Evolutionary conservation across 2,888 invertebrate genomes (phyloP), one percentile per base, ranked within the genome.

Genomic region (Minunthozetes semirufus): DNA sequence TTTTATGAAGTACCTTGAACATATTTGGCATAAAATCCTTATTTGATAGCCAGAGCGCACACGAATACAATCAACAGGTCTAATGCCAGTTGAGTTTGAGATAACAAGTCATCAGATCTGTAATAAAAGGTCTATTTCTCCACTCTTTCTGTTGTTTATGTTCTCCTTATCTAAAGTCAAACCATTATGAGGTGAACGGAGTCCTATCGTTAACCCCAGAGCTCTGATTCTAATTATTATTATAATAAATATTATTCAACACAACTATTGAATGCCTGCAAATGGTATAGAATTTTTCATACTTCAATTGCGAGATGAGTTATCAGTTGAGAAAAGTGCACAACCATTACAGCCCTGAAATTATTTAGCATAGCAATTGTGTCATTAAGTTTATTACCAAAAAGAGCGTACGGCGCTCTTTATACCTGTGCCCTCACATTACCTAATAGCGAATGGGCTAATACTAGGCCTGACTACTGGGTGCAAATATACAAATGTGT

Each of bases 321-420:
- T 61, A 61, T 61, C 61, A 27, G 4, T 48, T 48, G 17, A 56
- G 11, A 56, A 56, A 8, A 22, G 3, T 56, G n/a, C 56, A 22
- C 19, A 56, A 56, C 56, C 11, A 22, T 56, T 19, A 9, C 22
- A 25, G n/a, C 17, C 61, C 9, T 61, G 25, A 22, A 22, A 61
- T 15, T 29, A 27, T 27, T 61, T 61, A 61, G 29, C 38, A 68
- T 68, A 68, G 42, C 33, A 68, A 68, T 33, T 68, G 68, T 68
- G 68, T 66, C 66, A 38, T 66, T 29, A 66, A 66, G 17, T 46
- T 29, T n/a, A 68, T 46, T 19, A 11, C 22, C 38, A 15, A 38
- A 25, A 8, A 5, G 8, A 19, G 19, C 22, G 27, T 22, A 59
- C 3, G 59, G 27, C 59, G 6, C 48, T 17, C 48, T 53, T 3